Evolutionary conservation across 2,888 invertebrate genomes (phyloP), one percentile per base, ranked within the genome.

Genomic region (Hyposoter dolosus): DNA sequence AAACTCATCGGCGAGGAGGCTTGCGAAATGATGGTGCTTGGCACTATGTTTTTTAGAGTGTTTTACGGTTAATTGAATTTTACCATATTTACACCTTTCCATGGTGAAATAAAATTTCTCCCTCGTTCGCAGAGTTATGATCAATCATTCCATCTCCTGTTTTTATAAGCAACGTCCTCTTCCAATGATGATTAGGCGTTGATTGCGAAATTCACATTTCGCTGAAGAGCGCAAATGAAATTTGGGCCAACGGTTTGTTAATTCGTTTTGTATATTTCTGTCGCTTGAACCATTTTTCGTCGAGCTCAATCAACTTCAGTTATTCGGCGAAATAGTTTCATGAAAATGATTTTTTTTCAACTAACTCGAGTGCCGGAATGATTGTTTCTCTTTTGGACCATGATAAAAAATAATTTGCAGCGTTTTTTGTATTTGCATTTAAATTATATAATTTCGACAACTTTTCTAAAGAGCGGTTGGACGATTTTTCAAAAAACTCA

Each of bases 31-130:
- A 71, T 63, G 50, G 10, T 56, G 53, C 19, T 19, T 6, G 40
- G 17, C 66, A 68, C 45, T 63, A 53, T 69, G 56, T 69, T 68
- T 69, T 50, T 76, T 68, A 74, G 28, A 60, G 78, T 81, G 77
- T 71, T 45, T 53, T 65, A 56, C 69, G 66, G 23, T 56, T 85
- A 75, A 85, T 85, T 85, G 74, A 82, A 85, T 78, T 74, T 82
- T 74, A 68, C 63, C 63, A 19, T 60, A 12, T 60, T n/a, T 23
- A 74, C 19, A 66, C 12, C 60, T 43, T 63, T 50, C 6, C 60
- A 15, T 12, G 63, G 23, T 50, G 53, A 53, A 85, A 63, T 78
- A 43, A 74, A 78, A 45, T 82, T 82, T 82, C 43, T 56, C 72
- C 23, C 40, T n/a, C n/a, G 60, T 28, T 45, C 45, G 56, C 23